These are phyloP conservation scores for Trissoscelio sp. DNA, from an alignment of 2,888 invertebrate species.

Conservation along the genomic window DNA sequence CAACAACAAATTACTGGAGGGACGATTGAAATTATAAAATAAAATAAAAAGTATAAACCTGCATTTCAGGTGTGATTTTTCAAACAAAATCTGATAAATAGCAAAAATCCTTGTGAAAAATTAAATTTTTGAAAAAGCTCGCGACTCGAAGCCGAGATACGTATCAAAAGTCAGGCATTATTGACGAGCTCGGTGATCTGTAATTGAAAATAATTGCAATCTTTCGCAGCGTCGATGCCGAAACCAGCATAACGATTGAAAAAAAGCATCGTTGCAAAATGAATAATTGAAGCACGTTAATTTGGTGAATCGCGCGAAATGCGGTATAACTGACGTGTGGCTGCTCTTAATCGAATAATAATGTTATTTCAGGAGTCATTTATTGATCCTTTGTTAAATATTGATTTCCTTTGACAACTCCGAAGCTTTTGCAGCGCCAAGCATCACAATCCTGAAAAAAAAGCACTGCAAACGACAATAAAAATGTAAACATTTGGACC, in stretches of 20 bases:
- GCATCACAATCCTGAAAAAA: constrained; percentile 36
- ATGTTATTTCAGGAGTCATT: constrained; percentile 69
- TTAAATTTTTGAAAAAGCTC: constrained; percentile 24
- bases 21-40: no score
- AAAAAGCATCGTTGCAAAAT: constrained; percentile 62
- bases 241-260: constrained; percentile 46
- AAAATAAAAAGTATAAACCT: no score
- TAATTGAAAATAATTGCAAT: constrained; percentile 66
- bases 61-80: no score
- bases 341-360: constrained; percentile 69
- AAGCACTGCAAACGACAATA: neutral
- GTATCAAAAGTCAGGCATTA: constrained; percentile 46
- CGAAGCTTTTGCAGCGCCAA: constrained; percentile 28
- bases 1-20: no score
- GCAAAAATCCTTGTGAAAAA: neutral
- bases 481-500: constrained; percentile 30
- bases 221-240: constrained; percentile 41
- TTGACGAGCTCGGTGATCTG: constrained; percentile 51
- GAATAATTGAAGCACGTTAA: constrained; percentile 67
- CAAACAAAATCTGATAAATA: neutral
- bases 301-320: constrained; percentile 65
- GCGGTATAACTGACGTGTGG: constrained; percentile 65
- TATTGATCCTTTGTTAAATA: constrained; percentile 68
- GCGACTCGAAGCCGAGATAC: neutral
- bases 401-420: constrained; percentile 65